A percentile compares a stretch with the other conserved stretches of the same genome.
These are phyloP conservation scores for Rissa tridactyla DNA, from an alignment of 2,113 vertebrate genomes.

Conservation along the genomic window DNA sequence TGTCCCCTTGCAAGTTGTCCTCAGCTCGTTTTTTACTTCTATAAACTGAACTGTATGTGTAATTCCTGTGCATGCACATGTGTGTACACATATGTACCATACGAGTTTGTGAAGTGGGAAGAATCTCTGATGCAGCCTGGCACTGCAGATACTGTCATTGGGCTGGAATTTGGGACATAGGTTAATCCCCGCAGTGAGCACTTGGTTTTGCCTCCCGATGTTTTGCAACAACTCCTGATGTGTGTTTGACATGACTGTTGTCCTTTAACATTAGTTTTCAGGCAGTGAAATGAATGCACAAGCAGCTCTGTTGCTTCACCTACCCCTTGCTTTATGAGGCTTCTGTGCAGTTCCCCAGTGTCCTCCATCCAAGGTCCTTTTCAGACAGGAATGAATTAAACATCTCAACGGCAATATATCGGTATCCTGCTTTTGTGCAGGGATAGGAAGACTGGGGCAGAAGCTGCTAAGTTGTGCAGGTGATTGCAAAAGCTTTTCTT, in stretches of 20 bases:
- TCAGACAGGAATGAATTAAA: neutral
- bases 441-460: neutral
- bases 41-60: neutral
- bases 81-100: neutral
- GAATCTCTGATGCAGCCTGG: neutral
- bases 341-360: neutral
- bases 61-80: neutral
- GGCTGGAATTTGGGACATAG: neutral
- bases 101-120: neutral
- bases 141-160: neutral
- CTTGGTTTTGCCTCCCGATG: neutral
- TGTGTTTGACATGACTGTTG: neutral
- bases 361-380: neutral
- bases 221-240: neutral
- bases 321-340: neutral
- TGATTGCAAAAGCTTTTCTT: neutral
- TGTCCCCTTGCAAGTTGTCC: neutral
- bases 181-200: neutral
- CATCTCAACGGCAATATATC: accelerated
- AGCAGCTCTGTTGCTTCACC: slow-evolving; percentile 1
- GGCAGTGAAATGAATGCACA: neutral
- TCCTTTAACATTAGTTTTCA: slow-evolving; percentile 16
- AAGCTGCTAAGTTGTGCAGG: neutral
- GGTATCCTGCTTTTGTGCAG: neutral
- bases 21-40: neutral